Conservation (phyloP, 1,140 invertebrate species). For the Lanistes nyassanus region DNA sequence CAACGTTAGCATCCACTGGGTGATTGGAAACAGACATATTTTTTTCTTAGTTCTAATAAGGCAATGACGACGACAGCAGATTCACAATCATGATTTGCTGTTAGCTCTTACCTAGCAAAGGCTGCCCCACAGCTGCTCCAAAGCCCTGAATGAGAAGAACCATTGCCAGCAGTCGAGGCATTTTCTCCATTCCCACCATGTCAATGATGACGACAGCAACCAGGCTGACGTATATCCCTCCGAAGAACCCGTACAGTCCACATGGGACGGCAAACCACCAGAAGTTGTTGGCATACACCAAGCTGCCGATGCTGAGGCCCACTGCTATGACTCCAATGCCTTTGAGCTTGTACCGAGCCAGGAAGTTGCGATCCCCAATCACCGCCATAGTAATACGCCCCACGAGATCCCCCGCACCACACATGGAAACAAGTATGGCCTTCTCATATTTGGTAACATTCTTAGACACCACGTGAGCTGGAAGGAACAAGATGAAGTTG, state of each 20-base stretch:
- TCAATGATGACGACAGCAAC: constrained; percentile 54
- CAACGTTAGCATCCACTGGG: background rate
- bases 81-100: background rate
- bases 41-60: background rate
- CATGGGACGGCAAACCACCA: constrained; percentile 43
- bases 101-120: constrained; percentile 44
- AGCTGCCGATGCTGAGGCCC: constrained; percentile 44
- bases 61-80: background rate
- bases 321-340: constrained; percentile 33
- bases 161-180: constrained; percentile 49
- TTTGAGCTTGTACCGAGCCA: constrained; percentile 52
- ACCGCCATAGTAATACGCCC: constrained; percentile 46
- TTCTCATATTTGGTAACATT: constrained; percentile 45
- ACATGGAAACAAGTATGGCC: constrained; percentile 49
- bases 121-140: constrained; percentile 55
- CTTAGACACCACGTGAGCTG: constrained; percentile 29
- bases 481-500: constrained; percentile 58
- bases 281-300: constrained; percentile 40
- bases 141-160: constrained; percentile 54
- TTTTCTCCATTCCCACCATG: constrained; percentile 47
- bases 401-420: constrained; percentile 51
- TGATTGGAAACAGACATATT: background rate
- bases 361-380: constrained; percentile 43
- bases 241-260: constrained; percentile 52
- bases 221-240: constrained; percentile 49